These are phyloP conservation scores for Gibbula magus DNA, from an alignment of 2,888 invertebrate genomes.

Conservation along the genomic window DNA sequence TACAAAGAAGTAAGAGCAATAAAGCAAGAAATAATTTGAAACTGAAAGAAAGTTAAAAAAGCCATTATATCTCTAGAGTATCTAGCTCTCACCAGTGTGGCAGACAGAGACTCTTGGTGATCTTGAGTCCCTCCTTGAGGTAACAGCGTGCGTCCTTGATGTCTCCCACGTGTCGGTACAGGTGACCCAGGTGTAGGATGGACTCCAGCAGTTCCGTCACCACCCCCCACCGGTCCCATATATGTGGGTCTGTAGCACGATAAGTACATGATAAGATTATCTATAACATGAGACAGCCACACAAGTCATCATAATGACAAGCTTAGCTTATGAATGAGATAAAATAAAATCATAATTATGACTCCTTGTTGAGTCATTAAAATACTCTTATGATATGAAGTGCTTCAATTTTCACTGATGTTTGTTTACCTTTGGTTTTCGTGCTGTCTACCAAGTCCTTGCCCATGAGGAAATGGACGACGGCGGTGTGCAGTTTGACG, in stretches of 20 bases:
- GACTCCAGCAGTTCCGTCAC: slow-evolving; percentile 53
- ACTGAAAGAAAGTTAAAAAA: not conserved
- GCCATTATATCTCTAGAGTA: not conserved
- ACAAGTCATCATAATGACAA: too few relatives aligned
- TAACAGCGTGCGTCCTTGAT: slow-evolving; percentile 51
- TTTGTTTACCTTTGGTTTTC: not conserved
- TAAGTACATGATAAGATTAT: too few relatives aligned
- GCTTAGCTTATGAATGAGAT: too few relatives aligned
- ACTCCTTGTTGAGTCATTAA: not conserved
- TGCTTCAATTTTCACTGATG: not conserved
- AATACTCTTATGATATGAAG: not conserved
- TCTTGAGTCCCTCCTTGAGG: slow-evolving; percentile 51
- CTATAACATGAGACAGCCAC: too few relatives aligned
- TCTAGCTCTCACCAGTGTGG: slow-evolving; percentile 51
- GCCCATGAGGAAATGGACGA: slow-evolving; percentile 46
- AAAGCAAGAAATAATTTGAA: too few relatives aligned
- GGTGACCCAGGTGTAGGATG: slow-evolving; percentile 48
- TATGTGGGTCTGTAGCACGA: not conserved
- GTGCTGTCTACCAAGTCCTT: slow-evolving; percentile 27
- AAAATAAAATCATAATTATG: too few relatives aligned
- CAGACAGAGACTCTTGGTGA: slow-evolving; percentile 50
- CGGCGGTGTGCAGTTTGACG: slow-evolving; percentile 50
- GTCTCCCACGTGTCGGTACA: slow-evolving; percentile 54
- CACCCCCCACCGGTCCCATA: slow-evolving; percentile 48
- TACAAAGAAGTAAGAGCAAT: too few relatives aligned